Evolutionary conservation across 2,113 vertebrate genomes (phyloP).

Genomic region (Upupa epops): DNA sequence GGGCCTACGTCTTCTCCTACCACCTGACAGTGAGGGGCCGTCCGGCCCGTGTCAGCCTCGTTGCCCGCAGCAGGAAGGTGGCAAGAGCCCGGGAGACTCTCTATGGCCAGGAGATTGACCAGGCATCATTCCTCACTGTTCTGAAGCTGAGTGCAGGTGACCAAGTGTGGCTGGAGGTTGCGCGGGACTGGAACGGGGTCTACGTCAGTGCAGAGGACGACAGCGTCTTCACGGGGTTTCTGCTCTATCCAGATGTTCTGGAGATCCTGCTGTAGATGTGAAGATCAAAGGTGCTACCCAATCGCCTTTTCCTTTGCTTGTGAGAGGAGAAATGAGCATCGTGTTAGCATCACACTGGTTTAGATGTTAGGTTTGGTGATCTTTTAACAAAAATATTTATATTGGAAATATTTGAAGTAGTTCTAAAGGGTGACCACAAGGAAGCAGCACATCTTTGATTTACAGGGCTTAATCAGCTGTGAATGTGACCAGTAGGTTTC

Average conservation of each 20-base stretch:
- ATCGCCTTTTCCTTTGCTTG: background rate
- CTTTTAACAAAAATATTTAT: background rate
- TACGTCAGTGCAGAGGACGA: conserved; percentile 92
- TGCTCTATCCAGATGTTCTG: conserved; percentile 83
- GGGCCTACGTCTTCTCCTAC: conserved; percentile 91
- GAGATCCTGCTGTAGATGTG: conserved; percentile 33
- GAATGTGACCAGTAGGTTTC: background rate
- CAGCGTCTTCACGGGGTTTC: conserved; percentile 93
- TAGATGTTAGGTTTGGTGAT: background rate
- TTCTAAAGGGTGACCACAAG: background rate
- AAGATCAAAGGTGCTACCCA: background rate
- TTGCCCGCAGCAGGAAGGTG: conserved; percentile 83
- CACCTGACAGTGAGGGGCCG: conserved; percentile 92
- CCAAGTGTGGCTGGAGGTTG: conserved; percentile 93
- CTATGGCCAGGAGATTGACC: conserved; percentile 93
- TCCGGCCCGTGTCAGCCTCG: conserved; percentile 85
- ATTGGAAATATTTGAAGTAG: background rate
- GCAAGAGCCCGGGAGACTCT: conserved; percentile 89
- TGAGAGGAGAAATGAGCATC: background rate
- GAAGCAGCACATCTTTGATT: background rate
- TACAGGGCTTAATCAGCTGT: background rate
- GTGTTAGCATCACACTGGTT: background rate
- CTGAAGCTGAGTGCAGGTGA: conserved; percentile 83
- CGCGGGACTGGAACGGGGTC: conserved; percentile 92
- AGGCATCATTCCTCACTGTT: conserved; percentile 88